Conservation (phyloP, 2,113 vertebrate genomes). For the Pelecanus crispus region DNA sequence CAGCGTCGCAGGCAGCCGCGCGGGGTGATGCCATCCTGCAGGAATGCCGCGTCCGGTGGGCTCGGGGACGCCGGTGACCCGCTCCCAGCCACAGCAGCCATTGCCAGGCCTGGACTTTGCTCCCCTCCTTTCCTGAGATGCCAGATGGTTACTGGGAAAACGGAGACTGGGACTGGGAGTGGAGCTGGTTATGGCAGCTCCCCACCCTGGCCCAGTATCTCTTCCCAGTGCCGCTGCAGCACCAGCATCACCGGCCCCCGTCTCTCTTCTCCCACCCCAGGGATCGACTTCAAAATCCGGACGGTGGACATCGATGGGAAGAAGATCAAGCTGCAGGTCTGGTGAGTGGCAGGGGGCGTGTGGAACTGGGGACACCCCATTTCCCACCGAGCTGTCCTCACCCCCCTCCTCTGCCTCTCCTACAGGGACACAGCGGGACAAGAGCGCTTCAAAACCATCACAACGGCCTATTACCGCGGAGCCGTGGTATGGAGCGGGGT, state of each 20-base stretch:
- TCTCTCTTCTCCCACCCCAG: slow-evolving; percentile 47
- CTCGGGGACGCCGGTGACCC: rapidly evolving
- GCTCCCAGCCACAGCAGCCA: background rate
- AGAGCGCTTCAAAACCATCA: slow-evolving; percentile 95
- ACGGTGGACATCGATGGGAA: slow-evolving; percentile 91
- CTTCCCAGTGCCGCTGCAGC: background rate
- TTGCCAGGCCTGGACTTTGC: background rate
- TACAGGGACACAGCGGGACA: slow-evolving; percentile 93
- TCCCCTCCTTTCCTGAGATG: too few relatives aligned
- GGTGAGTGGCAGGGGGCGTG: slow-evolving; percentile 69
- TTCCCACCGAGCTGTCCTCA: background rate
- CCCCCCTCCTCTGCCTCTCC: background rate
- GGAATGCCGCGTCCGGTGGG: background rate
- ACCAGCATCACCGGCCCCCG: too few relatives aligned
- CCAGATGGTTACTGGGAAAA: background rate
- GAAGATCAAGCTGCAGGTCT: slow-evolving; percentile 94
- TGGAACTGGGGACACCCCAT: background rate
- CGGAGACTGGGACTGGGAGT: background rate
- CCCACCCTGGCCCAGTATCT: background rate
- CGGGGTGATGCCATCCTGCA: background rate
- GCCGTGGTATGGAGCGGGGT: slow-evolving; percentile 80
- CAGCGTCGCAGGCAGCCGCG: background rate
- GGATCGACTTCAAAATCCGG: slow-evolving; percentile 95
- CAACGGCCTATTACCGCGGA: slow-evolving; percentile 93
- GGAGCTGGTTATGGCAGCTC: background rate